A percentile compares a stretch with the other conserved stretches of the same genome.
Conservation (phyloP, 1,140 invertebrate genomes). For the Trinorchestia longiramus region DNA sequence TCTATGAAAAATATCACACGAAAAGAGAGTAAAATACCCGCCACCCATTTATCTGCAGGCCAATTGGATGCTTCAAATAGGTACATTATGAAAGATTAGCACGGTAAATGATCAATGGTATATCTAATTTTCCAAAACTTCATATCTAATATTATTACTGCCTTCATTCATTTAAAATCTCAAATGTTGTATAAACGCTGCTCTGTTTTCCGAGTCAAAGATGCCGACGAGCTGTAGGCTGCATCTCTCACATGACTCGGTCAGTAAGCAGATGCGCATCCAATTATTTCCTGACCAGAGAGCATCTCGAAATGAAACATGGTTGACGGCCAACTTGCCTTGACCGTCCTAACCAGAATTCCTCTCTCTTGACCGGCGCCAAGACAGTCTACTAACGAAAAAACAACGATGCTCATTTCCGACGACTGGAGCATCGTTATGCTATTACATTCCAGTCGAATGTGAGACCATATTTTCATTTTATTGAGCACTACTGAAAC, state of each 20-base stretch:
- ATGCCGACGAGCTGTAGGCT: not conserved
- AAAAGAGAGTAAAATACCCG: too few relatives aligned
- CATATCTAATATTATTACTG: not conserved
- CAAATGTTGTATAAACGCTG: not conserved
- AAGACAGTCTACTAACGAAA: not conserved
- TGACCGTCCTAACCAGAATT: not conserved
- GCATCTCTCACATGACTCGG: not conserved
- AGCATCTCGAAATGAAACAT: not conserved
- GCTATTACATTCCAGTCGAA: not conserved
- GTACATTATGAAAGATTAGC: too few relatives aligned
- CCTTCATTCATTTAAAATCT: not conserved
- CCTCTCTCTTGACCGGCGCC: constrained; percentile 3
- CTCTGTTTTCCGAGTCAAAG: not conserved
- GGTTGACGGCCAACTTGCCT: not conserved
- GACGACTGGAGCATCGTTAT: not conserved
- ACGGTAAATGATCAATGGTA: too few relatives aligned
- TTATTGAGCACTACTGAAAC: not conserved
- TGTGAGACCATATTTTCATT: not conserved
- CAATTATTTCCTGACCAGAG: not conserved
- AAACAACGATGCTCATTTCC: not conserved
- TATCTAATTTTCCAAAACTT: too few relatives aligned
- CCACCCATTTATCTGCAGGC: too few relatives aligned
- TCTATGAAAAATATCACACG: not conserved
- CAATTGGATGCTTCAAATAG: too few relatives aligned
- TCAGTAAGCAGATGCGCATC: not conserved